Base-by-base conservation (phyloP, 2,888 invertebrate species). In the Apotomis turbidana region DNA sequence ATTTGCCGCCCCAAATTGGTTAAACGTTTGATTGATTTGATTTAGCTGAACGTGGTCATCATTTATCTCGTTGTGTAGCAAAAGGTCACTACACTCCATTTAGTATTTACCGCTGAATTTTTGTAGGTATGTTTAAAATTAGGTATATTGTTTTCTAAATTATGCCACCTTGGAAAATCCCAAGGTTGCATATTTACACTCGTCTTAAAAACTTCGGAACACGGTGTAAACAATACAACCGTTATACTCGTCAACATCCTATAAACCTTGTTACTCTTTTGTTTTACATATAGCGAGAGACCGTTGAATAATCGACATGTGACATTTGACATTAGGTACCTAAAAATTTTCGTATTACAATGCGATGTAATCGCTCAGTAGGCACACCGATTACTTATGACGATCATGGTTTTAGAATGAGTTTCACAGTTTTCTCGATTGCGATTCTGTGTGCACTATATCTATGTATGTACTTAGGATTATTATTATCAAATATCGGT, bases 51-150 rank as follows among this genome's bases (percentile, higher is more conserved):
- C 46, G 8, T 27, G 27, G 27, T 66, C 55, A 66, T 66, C 46
- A 57, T 15, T 66, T 54, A 55, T 10, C 55, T 64, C 41, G n/a
- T n/a, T 46, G 55, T 44, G 63, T 63, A 36, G n/a, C 46, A 66
- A 15, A 54, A 66, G 66, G 66, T 57, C 66, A 66, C 36, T 63
- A 9, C 63, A 38, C 10, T 57, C 27, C 12, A 64, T n/a, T 64
- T 44, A n/a, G 55, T 66, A 12, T 44, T 13, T 64, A 44, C 15
- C 41, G 15, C 15, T 54, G 38, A 52, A 13, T 64, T 64, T 54
- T 54, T 41, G 27, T 27, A 2, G 27, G 27, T 27, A 27, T 27
- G 27, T 27, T 27, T 27, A 27, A 27, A 27, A 27, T 0, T 27
- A 27, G 27, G 27, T 2, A 44, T 55, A 2, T 12, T 64, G 41